These are phyloP conservation scores for Varanus salvator DNA, from an alignment of 2,113 vertebrate genomes.

Conservation along the genomic window DNA sequence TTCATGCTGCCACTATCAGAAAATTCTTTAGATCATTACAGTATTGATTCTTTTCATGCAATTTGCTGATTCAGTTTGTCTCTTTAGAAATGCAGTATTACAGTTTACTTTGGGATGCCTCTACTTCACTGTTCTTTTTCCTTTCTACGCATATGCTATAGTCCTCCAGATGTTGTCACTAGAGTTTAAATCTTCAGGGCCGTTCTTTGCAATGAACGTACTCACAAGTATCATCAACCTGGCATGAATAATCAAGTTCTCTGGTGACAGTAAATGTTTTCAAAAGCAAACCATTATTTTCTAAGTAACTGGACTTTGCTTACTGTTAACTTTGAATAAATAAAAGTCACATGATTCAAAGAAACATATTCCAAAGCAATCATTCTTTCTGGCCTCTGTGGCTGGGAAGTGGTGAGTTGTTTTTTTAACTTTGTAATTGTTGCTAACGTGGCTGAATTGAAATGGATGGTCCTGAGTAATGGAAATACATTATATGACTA, in stretches of 20 bases:
- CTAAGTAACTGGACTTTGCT: constrained; percentile 46
- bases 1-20: neutral
- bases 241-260: constrained; percentile 15
- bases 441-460: constrained; percentile 26
- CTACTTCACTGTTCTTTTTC: neutral
- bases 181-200: neutral
- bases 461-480: constrained; percentile 23
- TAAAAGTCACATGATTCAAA: neutral
- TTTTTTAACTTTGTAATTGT: constrained; percentile 19
- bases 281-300: constrained; percentile 44
- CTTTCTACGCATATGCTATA: neutral
- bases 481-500: constrained; percentile 11
- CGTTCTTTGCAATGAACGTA: constrained; percentile 37
- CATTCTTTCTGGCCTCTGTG: constrained; percentile 45
- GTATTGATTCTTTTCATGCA: neutral
- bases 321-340: constrained; percentile 39
- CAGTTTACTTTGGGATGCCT: constrained; percentile 7
- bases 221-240: constrained; percentile 17
- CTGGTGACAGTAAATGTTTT: constrained; percentile 36
- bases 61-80: neutral
- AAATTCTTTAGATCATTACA: neutral
- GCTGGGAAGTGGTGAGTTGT: constrained; percentile 4
- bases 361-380: constrained; percentile 33
- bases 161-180: neutral
- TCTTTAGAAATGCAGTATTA: neutral